phyloP scores from a whole-genome alignment of 2,113 vertebrate genomes.

The Crotalus tigris region DNA sequence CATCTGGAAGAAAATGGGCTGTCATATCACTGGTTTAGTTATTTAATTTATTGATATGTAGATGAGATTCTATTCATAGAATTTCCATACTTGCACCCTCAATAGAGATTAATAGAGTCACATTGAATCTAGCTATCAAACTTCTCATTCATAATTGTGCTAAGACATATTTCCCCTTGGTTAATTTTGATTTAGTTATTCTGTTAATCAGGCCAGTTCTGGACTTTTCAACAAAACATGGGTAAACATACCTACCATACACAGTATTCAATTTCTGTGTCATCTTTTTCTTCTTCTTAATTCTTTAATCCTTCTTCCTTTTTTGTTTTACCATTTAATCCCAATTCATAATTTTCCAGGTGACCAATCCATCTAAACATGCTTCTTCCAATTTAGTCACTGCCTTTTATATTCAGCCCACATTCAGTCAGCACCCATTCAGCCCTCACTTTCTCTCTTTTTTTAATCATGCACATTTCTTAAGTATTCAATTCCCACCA shows the following conservation, averaged over 20 bases:
- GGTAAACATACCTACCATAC: background rate
- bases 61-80: too few species aligned
- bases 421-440: background rate
- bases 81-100: too few species aligned
- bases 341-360: background rate
- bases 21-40: background rate
- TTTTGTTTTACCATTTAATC: background rate
- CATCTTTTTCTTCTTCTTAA: background rate
- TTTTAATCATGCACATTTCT: background rate
- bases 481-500: background rate
- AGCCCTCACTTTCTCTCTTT: background rate
- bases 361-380: background rate
- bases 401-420: background rate
- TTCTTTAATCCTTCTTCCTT: background rate
- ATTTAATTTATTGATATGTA: background rate
- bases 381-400: background rate
- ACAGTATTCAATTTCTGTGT: background rate
- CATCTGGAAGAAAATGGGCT: background rate
- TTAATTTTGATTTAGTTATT: background rate
- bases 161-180: too few species aligned
- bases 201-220: background rate
- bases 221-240: background rate
- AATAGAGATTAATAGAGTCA: too few species aligned
- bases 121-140: too few species aligned
- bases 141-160: too few species aligned